Conservation (phyloP, 2,113 vertebrate species). For the Nycticorax nycticorax region DNA sequence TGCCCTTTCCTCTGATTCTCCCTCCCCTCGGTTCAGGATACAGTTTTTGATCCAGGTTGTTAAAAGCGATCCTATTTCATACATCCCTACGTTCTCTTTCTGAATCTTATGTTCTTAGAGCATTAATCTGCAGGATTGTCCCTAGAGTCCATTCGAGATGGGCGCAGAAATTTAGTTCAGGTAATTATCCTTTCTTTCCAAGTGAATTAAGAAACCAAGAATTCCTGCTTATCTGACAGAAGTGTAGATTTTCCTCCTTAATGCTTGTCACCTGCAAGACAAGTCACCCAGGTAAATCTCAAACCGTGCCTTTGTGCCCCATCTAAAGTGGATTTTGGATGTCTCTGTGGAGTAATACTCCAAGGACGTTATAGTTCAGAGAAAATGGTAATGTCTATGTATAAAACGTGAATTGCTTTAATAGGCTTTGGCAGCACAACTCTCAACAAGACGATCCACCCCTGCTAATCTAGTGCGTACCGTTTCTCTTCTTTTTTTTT, state of each 20-base stretch:
- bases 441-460: conserved; percentile 49
- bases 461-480: not conserved
- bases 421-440: conserved; percentile 47
- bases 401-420: conserved; percentile 60
- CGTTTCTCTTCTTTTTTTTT: not conserved
- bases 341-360: conserved; percentile 51
- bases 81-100: conserved; percentile 24
- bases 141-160: conserved; percentile 63
- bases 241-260: conserved; percentile 43
- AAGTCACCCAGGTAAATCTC: conserved; percentile 51
- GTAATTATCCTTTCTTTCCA: conserved; percentile 70
- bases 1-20: not conserved
- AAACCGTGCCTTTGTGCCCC: conserved; percentile 41
- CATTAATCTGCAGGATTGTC: conserved; percentile 69
- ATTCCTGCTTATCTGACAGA: conserved; percentile 53
- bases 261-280: conserved; percentile 55
- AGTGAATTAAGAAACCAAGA: conserved; percentile 51
- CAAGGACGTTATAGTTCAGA: conserved; percentile 44
- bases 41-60: conserved; percentile 56
- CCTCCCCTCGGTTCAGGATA: not conserved
- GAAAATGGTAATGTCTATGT: conserved; percentile 63
- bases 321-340: conserved; percentile 57
- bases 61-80: conserved; percentile 66
- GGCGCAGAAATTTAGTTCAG: conserved; percentile 64
- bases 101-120: conserved; percentile 58